A percentile compares a stretch with the other conserved stretches of the same genome.
Conservation (phyloP, 1,140 invertebrate species). For the Pseudomyrmex flavicornis region DNA sequence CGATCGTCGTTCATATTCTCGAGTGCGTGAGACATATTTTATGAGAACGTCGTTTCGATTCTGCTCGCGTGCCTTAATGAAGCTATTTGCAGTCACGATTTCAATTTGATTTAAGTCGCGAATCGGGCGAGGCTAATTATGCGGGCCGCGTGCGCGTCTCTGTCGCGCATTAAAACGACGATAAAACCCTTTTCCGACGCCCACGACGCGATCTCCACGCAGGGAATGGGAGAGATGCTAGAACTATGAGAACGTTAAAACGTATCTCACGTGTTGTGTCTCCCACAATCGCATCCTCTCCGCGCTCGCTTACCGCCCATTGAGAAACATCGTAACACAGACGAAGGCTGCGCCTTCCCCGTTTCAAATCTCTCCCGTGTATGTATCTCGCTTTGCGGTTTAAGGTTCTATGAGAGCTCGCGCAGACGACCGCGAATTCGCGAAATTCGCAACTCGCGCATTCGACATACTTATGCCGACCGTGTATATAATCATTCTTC, state of each 20-base stretch:
- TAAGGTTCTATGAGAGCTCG: conserved; percentile 27
- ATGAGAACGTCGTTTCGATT: conserved; percentile 35
- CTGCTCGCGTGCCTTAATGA: conserved; percentile 37
- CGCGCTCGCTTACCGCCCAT: conserved; percentile 64
- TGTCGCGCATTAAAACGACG: conserved; percentile 44
- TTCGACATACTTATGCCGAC: not conserved
- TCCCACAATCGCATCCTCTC: conserved; percentile 56
- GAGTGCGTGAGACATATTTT: conserved; percentile 36
- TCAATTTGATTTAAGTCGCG: conserved; percentile 49
- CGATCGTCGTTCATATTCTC: conserved; percentile 22
- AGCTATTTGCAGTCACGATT: conserved; percentile 50
- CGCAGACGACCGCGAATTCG: conserved; percentile 25
- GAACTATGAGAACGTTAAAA: conserved; percentile 69
- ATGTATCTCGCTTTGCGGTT: conserved; percentile 44
- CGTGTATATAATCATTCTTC: conserved; percentile 6
- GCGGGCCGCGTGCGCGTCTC: conserved; percentile 26
- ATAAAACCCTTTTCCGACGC: conserved; percentile 68
- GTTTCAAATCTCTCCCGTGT: conserved; percentile 45
- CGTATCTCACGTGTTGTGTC: conserved; percentile 67
- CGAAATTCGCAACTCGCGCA: conserved; percentile 29
- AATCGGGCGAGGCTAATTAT: conserved; percentile 65
- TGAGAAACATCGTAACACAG: conserved; percentile 68
- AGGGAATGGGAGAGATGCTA: conserved; percentile 6
- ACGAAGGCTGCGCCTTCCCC: conserved; percentile 62
- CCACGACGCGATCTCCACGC: conserved; percentile 39